phyloP scores from a whole-genome alignment of 2,113 vertebrate genomes.

The Sarotherodon lohbergeri region DNA sequence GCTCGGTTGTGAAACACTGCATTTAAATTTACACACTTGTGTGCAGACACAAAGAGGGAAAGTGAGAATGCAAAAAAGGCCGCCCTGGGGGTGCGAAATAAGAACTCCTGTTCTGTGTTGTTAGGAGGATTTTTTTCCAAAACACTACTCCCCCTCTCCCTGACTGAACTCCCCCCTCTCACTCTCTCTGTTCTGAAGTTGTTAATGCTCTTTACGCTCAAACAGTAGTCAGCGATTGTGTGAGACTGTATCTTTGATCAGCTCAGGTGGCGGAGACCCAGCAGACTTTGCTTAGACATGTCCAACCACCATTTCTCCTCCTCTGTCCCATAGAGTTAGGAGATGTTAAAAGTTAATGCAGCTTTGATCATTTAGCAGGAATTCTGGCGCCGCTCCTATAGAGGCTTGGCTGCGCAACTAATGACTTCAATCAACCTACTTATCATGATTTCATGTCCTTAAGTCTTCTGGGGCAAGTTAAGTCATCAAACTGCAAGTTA shows the following conservation, averaged over 20 bases:
- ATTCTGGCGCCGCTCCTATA: slow-evolving; percentile 16
- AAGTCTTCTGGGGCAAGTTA: background rate
- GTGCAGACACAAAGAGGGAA: background rate
- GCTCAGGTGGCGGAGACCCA: slow-evolving; percentile 34
- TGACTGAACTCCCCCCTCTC: background rate
- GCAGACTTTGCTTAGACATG: slow-evolving; percentile 53
- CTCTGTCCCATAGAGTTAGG: background rate
- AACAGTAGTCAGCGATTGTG: slow-evolving; percentile 20
- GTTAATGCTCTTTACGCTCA: slow-evolving; percentile 26
- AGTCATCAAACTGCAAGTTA: background rate
- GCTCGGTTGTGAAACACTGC: background rate
- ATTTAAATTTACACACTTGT: slow-evolving; percentile 2
- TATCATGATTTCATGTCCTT: background rate
- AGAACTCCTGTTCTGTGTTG: background rate
- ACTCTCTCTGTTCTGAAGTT: background rate
- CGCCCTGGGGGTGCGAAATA: slow-evolving; percentile 15
- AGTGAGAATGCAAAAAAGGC: background rate
- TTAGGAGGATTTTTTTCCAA: background rate
- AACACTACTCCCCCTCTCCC: background rate
- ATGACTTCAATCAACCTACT: slow-evolving; percentile 4
- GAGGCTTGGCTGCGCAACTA: slow-evolving; percentile 8
- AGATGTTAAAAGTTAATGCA: slow-evolving; percentile 8
- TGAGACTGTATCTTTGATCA: slow-evolving; percentile 47
- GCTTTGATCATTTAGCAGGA: slow-evolving; percentile 50
- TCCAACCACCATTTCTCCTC: background rate